Base-by-base conservation (phyloP, 2,888 invertebrate genomes). In the Dasypolia templi region DNA sequence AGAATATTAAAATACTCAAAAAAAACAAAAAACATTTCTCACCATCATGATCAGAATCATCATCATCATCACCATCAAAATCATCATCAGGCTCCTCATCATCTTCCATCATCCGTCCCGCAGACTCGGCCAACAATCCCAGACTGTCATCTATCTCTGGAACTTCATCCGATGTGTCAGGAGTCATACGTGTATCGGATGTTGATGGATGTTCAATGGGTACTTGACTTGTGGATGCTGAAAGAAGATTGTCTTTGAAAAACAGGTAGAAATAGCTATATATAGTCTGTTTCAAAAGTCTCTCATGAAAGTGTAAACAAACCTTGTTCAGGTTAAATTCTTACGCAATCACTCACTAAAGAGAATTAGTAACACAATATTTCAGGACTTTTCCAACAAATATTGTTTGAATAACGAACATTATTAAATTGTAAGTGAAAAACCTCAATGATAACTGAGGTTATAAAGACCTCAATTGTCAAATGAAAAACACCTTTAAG, bases 51-150 rank as follows among this genome's bases (percentile, higher is more conserved):
- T 92, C 90, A 55, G 85, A 88, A 78, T 92, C 90, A 84, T 90
- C 93, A 81, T 93, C 93, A 70, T 93, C 93, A 64, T 89, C 93
- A 19, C 80, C 92, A 5, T 90, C 93, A 35, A 91, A 92, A 42
- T 93, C 92, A n/a, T 94, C 93, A 3, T 93, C 92, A 0, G 89
- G 90, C 17, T 88, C 91, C 3, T 94, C 94, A 44, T 95, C 94
- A 72, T 95, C 95, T 79, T 95, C 94, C 14, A 93, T 92, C 80
- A 93, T 89, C 2, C 93, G 87, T 39, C 93, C 89, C 0, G 91
- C 92, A 0, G 94, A 93, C 85, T 95, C 96, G 0, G 96, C 94
- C n/a, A 96, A 78, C 22, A 96, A 85, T 0, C 95, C 96, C 1
- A 96, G 89, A 65, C 92, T 94, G 72, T 96, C 96, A 0, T 92